Conservation (phyloP, 2,113 vertebrate species). For the Centropus bengalensis region DNA sequence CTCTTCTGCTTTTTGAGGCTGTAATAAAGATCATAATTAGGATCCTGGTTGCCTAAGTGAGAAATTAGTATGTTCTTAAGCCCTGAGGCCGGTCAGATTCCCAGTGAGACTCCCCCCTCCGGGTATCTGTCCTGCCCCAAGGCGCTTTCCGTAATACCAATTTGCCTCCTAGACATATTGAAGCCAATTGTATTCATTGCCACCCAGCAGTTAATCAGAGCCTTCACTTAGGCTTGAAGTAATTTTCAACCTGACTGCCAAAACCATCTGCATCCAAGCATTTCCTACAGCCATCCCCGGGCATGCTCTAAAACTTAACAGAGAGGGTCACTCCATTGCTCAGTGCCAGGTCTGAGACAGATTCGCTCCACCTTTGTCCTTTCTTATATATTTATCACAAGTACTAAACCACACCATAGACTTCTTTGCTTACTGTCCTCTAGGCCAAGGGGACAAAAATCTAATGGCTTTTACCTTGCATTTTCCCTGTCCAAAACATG, state of each 20-base stretch:
- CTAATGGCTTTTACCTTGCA: not conserved
- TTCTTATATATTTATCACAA: not conserved
- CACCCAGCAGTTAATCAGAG: slow-evolving; percentile 34
- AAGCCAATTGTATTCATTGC: slow-evolving; percentile 61
- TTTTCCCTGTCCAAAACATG: not conserved
- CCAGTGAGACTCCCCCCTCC: not conserved
- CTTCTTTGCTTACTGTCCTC: not conserved
- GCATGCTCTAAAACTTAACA: not conserved
- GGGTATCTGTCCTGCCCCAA: slow-evolving; percentile 37
- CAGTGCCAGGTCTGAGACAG: not conserved
- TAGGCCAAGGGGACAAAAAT: not conserved
- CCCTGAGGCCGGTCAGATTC: not conserved
- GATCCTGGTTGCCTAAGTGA: slow-evolving; percentile 61
- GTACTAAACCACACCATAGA: not conserved
- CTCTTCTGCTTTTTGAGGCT: slow-evolving; percentile 46
- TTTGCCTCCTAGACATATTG: slow-evolving; percentile 5
- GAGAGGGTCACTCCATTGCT: not conserved
- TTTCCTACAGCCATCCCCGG: fast-evolving
- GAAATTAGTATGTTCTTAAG: slow-evolving; percentile 56
- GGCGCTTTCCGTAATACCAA: slow-evolving; percentile 26
- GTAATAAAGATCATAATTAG: slow-evolving; percentile 62
- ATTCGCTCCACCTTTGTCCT: not conserved
- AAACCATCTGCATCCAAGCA: not conserved
- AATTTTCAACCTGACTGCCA: slow-evolving; percentile 15
- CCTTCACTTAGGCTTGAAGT: slow-evolving; percentile 28